Base-by-base conservation (phyloP, 2,797 vertebrate species). In the Rallus crepitans region DNA sequence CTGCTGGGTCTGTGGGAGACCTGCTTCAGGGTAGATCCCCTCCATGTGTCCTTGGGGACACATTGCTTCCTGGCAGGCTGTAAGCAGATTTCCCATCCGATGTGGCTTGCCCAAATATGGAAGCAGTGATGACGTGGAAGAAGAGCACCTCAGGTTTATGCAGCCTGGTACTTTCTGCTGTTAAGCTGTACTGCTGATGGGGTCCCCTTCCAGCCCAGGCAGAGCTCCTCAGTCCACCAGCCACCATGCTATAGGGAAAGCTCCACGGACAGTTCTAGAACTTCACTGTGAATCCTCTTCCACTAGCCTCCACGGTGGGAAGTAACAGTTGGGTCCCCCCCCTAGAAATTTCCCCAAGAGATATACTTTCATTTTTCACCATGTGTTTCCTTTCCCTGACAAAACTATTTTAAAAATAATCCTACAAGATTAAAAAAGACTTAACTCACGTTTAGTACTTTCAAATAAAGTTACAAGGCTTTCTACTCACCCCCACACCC, bases 221-320 rank as follows among this genome's bases (percentile, higher is more conserved):
- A 48, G 35, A 78, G 39, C 10, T 39, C 13, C 33, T 59, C 3
- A 0, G 12, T 79, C 55, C 23, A 39, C 4, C 30, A 28, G 42
- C 23, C 19, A 1, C 31, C 64, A 11, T 42, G 21, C 2, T 1
- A 11, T 6, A 5, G 24, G 21, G 37, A 13, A 68, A 47, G 19
- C 50, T 82, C 63, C 20, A 21, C 2, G 3, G n/a, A 10, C 19
- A 39, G 52, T 68, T 31, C 55, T 37, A 37, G 14, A 20, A 24
- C 31, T 83, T 86, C 9, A 3, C 23, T 55, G n/a, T 0, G 0
- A 56, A 18, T 76, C 25, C 20, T 73, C 5, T 78, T 33, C 17
- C 0, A 0, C 9, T 69, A 35, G 25, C 33, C 33, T 75, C 15
- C 4, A 1, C 52, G 15, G 18, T 30, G 52, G 27, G 27, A 70